Conservation (phyloP, 2,888 invertebrate species). For the Ferrisia virgata region DNA sequence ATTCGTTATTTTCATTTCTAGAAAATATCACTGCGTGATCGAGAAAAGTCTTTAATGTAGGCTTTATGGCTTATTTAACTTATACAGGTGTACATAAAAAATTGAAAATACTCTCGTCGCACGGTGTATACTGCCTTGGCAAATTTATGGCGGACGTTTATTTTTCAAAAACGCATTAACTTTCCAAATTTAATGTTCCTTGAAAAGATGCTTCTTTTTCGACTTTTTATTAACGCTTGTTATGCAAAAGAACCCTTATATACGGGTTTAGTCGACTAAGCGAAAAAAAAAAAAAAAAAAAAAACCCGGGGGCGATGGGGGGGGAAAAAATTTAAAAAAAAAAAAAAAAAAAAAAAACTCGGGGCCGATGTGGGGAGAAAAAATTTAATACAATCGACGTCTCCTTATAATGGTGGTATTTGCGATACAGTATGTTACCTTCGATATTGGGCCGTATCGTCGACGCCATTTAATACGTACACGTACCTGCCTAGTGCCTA, state of each 20-base stretch:
- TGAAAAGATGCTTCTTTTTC: constrained; percentile 21
- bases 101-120: constrained; percentile 27
- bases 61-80: constrained; percentile 5
- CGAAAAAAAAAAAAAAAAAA: not conserved
- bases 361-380: not conserved
- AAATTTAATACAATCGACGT: not conserved
- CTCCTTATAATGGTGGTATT: not conserved
- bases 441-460: not conserved
- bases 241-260: not conserved
- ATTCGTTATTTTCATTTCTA: not conserved
- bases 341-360: not conserved
- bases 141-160: constrained; percentile 22
- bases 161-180: constrained; percentile 33
- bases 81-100: constrained; percentile 27
- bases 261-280: not conserved
- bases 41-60: not conserved
- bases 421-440: not conserved
- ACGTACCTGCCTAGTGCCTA: no score
- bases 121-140: not conserved
- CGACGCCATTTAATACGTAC: not conserved
- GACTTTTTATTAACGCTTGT: constrained; percentile 23
- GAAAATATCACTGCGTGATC: constrained; percentile 24
- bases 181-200: constrained; percentile 27
- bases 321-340: not conserved
- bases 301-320: not conserved